A percentile compares a stretch with the other conserved stretches of the same genome.
Evolutionary conservation across 2,797 vertebrate species (phyloP).

Genomic region (Paratrypauchen microcephalus): DNA sequence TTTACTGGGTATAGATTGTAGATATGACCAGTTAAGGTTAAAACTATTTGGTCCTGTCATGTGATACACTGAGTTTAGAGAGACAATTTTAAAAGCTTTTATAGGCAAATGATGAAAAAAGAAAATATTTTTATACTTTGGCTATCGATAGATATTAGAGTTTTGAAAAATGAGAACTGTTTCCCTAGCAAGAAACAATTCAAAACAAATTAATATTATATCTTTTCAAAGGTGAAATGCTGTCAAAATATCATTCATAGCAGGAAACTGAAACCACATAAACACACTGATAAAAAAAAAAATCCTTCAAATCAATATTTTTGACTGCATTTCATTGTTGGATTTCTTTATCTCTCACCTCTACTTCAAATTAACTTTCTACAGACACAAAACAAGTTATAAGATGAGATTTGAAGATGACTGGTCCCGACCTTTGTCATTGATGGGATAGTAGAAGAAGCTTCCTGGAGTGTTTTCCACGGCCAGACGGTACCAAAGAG

Average conservation of each 20-base stretch:
- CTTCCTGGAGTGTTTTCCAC: constrained; percentile 85
- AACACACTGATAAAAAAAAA: no score
- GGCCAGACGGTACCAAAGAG: constrained; percentile 92
- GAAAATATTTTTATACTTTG: no score
- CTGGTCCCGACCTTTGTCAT: constrained; percentile 78
- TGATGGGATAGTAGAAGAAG: constrained; percentile 85
- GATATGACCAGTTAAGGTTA: not conserved
- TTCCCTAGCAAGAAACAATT: not conserved
- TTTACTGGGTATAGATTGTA: not conserved
- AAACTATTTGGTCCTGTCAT: not conserved
- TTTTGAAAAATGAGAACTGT: no score
- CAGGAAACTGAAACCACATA: no score
- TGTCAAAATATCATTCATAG: no score
- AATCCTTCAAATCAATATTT: no score
- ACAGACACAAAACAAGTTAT: not conserved
- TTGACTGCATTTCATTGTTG: no score
- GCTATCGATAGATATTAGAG: no score
- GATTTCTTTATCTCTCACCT: not conserved
- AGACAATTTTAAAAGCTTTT: no score
- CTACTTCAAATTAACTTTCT: not conserved
- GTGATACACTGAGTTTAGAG: not conserved
- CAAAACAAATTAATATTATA: no score
- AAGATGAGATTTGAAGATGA: not conserved
- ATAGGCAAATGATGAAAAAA: no score
- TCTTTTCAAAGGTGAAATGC: not conserved